These are phyloP conservation scores for Platyrinchus mystaceus DNA, from an alignment of 2,797 vertebrate species.

Conservation along the genomic window DNA sequence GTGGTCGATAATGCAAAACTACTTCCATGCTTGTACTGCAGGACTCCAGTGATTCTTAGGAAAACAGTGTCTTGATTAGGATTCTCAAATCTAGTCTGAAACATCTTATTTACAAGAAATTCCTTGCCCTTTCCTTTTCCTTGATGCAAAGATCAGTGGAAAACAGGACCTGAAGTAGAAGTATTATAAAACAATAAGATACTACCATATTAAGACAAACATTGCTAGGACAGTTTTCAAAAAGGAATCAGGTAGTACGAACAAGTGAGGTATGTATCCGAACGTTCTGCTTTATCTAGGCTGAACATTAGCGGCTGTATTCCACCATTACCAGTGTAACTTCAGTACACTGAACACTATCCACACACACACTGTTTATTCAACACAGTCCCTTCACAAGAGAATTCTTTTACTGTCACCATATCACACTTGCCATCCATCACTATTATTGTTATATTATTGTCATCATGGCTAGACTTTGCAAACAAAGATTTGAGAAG, in stretches of 20 bases:
- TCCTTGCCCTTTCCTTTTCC: constrained; percentile 51
- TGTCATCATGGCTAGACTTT: too few relatives aligned
- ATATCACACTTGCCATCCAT: neutral
- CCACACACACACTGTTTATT: accelerated
- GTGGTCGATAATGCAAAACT: constrained; percentile 82
- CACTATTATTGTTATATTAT: neutral
- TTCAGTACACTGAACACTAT: neutral
- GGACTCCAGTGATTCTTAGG: constrained; percentile 61
- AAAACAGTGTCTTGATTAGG: constrained; percentile 56
- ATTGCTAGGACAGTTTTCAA: neutral
- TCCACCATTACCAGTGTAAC: neutral
- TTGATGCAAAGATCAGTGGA: constrained; percentile 59
- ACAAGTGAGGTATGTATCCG: neutral
- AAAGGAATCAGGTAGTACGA: neutral
- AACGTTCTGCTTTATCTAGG: neutral
- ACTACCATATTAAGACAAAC: neutral
- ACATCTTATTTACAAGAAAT: constrained; percentile 64
- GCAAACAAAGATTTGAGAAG: too few relatives aligned
- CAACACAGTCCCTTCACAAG: neutral
- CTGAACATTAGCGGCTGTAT: neutral
- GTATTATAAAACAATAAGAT: constrained; percentile 74
- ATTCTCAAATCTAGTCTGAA: constrained; percentile 55
- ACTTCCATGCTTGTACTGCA: constrained; percentile 81
- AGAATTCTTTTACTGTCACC: neutral
- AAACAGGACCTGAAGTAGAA: constrained; percentile 78